phyloP scores from a whole-genome alignment of 2,797 vertebrate genomes.

The Orientallactaga sibirica region DNA sequence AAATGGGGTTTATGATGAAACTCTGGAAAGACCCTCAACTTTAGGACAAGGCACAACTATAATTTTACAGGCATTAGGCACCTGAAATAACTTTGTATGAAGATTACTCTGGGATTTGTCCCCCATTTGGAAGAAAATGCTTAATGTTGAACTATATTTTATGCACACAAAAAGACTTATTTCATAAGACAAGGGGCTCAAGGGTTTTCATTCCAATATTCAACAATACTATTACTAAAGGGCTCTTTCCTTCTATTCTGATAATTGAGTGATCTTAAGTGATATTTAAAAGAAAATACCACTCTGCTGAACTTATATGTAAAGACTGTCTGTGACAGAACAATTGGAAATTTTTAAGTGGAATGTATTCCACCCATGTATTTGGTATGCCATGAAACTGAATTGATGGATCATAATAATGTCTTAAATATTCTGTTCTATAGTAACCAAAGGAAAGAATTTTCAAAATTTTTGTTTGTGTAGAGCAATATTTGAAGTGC shows the following conservation, averaged over 20 bases:
- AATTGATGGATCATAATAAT: conserved; percentile 39
- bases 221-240: conserved; percentile 81
- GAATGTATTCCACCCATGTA: conserved; percentile 61
- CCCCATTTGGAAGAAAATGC: conserved; percentile 85
- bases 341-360: conserved; percentile 68
- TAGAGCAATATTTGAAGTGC: not conserved
- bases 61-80: conserved; percentile 86
- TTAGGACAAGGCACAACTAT: conserved; percentile 84
- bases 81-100: conserved; percentile 87
- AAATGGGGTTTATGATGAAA: conserved; percentile 83
- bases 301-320: conserved; percentile 72
- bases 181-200: conserved; percentile 84
- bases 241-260: conserved; percentile 74
- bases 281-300: conserved; percentile 81
- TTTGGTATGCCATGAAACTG: conserved; percentile 31
- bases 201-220: conserved; percentile 85
- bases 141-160: conserved; percentile 87
- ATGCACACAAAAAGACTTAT: conserved; percentile 85
- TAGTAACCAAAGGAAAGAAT: conserved; percentile 11
- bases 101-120: conserved; percentile 87
- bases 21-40: conserved; percentile 84
- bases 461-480: conserved; percentile 67
- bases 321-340: conserved; percentile 56
- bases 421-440: conserved; percentile 35
- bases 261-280: conserved; percentile 81